Base-by-base conservation (phyloP, 1,140 invertebrate genomes). In the Linepithema humile region DNA sequence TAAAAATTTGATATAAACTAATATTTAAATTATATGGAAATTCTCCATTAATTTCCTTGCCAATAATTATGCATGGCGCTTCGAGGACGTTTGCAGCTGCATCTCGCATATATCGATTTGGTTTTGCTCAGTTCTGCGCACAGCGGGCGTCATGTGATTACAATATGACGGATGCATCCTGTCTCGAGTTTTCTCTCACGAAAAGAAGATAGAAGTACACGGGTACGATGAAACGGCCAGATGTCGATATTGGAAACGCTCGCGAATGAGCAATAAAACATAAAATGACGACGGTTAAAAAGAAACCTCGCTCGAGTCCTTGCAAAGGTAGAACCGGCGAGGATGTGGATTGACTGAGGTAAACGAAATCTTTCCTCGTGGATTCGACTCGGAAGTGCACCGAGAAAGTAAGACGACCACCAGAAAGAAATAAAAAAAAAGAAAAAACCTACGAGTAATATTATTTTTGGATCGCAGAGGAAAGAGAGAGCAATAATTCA, bases 181-280 rank as follows among this genome's bases (percentile, higher is more conserved):
- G 60, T 50, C 29, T 1, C 62, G 32, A 53, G 32, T 48, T 78
- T 67, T 69, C 62, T 40, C 32, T n/a, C 32, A 29, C 43, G 74
- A 20, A 40, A 48, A n/a, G 23, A 69, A 69, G 62, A 67, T 26
- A 53, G 17, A 67, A 15, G 7, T 67, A 78, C 62, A 57, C 10
- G 55, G 12, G 43, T 40, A 23, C 29, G 45, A 78, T 53, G 62
- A 69, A 45, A 40, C 75, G 29, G 73, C 40, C 65, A 38, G 48
- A 69, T 38, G 35, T 78, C 75, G 75, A 78, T 78, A 78, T 55
- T 69, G 75, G 75, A 38, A 78, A 78, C 10, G n/a, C 40, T 23
- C 32, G 32, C 60, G 32, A 78, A 53, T 53, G 62, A 69, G 62
- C 45, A 69, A 78, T 78, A 78, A 78, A 78, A 55, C 75, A 53